phyloP scores from a whole-genome alignment of 1,140 invertebrate genomes.

The Drosophila malerkotliana region DNA sequence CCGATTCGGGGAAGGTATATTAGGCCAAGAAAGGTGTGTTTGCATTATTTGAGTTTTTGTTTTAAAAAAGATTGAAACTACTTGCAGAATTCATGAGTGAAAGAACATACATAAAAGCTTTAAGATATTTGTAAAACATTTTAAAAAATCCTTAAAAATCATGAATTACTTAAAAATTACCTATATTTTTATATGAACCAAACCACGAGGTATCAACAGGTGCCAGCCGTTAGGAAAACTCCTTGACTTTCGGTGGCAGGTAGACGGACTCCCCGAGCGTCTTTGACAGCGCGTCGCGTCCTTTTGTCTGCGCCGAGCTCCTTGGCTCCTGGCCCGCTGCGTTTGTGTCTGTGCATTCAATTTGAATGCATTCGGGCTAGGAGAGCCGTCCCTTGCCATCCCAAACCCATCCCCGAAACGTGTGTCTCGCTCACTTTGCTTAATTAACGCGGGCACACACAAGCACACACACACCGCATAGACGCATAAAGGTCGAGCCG shows the following conservation, averaged over 20 bases:
- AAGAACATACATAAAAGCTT: too few species aligned
- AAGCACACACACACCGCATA: conserved; percentile 13
- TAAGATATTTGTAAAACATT: too few species aligned
- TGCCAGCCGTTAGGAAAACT: neutral
- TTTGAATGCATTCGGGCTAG: conserved; percentile 63
- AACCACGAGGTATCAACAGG: conserved; percentile 5
- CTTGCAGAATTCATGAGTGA: too few species aligned
- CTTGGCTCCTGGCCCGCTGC: conserved; percentile 46
- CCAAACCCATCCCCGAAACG: conserved; percentile 30
- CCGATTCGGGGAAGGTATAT: neutral
- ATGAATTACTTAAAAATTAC: too few species aligned
- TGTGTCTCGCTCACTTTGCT: conserved; percentile 80
- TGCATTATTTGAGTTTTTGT: too few species aligned
- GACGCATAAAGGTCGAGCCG: conserved; percentile 64
- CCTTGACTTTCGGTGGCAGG: conserved; percentile 27
- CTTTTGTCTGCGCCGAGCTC: conserved; percentile 52
- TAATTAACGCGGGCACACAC: conserved; percentile 71
- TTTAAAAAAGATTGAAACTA: too few species aligned
- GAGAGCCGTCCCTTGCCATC: conserved; percentile 11
- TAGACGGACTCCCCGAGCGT: conserved; percentile 43
- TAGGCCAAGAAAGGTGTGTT: neutral
- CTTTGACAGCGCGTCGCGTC: conserved; percentile 39
- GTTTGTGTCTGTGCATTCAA: conserved; percentile 69
- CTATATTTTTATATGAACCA: too few species aligned
- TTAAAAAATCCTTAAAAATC: too few species aligned